Conservation (phyloP, 2,888 invertebrate species). For the Pimpla rufipes region DNA sequence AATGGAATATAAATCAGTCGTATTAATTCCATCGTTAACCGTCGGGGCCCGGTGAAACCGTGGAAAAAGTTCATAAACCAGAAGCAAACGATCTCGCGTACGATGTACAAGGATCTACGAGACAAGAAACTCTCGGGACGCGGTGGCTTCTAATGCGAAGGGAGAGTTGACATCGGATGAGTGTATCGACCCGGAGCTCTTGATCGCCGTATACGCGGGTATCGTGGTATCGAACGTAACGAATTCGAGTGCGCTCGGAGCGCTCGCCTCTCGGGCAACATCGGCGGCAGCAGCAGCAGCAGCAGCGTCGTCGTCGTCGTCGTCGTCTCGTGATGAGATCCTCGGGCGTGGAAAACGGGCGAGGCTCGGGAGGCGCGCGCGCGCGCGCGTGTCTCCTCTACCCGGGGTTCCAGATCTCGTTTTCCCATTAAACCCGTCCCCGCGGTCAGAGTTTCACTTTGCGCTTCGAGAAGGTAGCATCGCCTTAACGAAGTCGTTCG, state of each 20-base stretch:
- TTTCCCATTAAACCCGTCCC: conserved; percentile 65
- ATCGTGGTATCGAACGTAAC: conserved; percentile 60
- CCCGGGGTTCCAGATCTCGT: conserved; percentile 59
- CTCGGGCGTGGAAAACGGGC: conserved; percentile 69
- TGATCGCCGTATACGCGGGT: conserved; percentile 39
- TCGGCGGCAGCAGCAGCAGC: conserved; percentile 23
- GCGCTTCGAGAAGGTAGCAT: conserved; percentile 49
- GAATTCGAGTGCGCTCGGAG: conserved; percentile 57
- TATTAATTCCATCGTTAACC: conserved; percentile 2
- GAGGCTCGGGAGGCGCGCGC: conserved; percentile 35
- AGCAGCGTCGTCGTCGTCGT: not conserved
- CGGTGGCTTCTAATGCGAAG: conserved; percentile 49
- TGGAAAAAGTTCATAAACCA: conserved; percentile 51
- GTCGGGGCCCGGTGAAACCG: conserved; percentile 7
- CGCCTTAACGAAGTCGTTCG: conserved; percentile 58
- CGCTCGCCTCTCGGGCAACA: not conserved
- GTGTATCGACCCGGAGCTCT: conserved; percentile 68
- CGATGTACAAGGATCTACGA: conserved; percentile 18
- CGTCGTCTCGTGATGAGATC: conserved; percentile 46
- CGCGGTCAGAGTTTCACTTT: conserved; percentile 63
- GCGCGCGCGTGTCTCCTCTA: conserved; percentile 7
- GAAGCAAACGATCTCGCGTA: conserved; percentile 39
- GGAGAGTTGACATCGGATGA: conserved; percentile 62
- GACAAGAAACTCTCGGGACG: conserved; percentile 55
- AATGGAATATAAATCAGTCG: not conserved